phyloP scores from a whole-genome alignment of 2,888 invertebrate genomes.

The Isotomurus palustris region DNA sequence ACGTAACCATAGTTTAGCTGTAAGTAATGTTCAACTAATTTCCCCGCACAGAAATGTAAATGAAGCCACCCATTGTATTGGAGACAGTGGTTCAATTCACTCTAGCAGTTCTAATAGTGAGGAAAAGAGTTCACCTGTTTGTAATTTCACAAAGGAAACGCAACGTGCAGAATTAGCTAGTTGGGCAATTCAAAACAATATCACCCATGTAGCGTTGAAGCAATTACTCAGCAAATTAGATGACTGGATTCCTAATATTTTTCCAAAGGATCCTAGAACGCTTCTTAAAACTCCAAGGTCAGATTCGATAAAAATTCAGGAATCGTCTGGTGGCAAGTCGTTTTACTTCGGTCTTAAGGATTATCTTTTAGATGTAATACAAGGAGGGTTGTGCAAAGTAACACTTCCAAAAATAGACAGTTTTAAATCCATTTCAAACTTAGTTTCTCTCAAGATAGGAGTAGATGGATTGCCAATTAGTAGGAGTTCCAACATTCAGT shows the following conservation, averaged over 20 bases:
- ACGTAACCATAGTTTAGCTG: too few relatives aligned
- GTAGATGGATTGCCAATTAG: neutral
- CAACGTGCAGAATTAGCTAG: too few relatives aligned
- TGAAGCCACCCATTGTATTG: too few relatives aligned
- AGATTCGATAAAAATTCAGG: neutral
- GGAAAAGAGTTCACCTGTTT: too few relatives aligned
- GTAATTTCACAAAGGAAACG: too few relatives aligned
- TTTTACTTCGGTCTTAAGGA: neutral
- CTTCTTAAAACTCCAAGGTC: neutral
- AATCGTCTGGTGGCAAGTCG: neutral
- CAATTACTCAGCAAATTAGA: neutral
- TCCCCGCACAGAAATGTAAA: too few relatives aligned
- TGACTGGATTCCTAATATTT: neutral
- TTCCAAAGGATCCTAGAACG: neutral
- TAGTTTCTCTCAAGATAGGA: neutral
- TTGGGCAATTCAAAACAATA: too few relatives aligned
- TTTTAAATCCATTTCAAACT: neutral
- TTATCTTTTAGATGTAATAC: neutral
- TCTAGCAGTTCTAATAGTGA: too few relatives aligned
- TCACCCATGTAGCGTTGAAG: neutral
- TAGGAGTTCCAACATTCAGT: neutral
- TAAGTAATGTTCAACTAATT: too few relatives aligned
- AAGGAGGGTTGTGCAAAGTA: neutral
- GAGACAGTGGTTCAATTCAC: too few relatives aligned
- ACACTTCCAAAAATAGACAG: neutral